Conservation (phyloP, 2,888 invertebrate species). For the Nebria brevicollis region DNA sequence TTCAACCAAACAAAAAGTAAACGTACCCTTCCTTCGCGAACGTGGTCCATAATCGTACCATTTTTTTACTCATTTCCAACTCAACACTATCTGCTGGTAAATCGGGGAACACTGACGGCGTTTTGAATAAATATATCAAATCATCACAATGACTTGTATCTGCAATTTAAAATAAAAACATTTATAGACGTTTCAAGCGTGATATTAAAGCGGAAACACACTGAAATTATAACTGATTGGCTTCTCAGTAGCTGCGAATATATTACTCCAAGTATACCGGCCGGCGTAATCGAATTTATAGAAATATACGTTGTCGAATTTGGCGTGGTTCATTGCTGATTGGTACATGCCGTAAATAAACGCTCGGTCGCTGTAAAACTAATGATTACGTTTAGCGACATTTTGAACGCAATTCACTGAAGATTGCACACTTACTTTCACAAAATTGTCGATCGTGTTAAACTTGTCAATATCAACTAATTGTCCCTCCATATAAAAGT, state of each 20-base stretch:
- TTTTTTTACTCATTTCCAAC: conserved; percentile 57
- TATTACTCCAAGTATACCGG: conserved; percentile 59
- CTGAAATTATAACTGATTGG: conserved; percentile 56
- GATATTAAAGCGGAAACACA: conserved; percentile 45
- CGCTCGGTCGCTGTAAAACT: conserved; percentile 65
- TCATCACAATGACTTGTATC: conserved; percentile 67
- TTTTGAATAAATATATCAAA: conserved; percentile 65
- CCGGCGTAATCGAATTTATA: conserved; percentile 66
- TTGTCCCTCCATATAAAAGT: conserved; percentile 53
- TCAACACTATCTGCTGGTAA: conserved; percentile 57
- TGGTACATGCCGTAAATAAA: conserved; percentile 64
- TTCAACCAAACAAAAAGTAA: background rate
- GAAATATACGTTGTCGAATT: conserved; percentile 61
- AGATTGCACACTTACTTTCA: conserved; percentile 53
- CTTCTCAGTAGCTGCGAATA: conserved; percentile 60
- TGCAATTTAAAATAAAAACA: background rate
- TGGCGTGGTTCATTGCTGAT: conserved; percentile 56
- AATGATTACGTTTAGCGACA: conserved; percentile 31
- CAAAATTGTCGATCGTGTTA: conserved; percentile 54
- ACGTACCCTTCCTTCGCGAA: conserved; percentile 65
- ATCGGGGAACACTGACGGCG: conserved; percentile 61
- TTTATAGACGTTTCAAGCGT: background rate
- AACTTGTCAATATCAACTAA: conserved; percentile 51
- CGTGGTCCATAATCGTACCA: conserved; percentile 63
- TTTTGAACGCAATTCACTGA: background rate